phyloP scores from a whole-genome alignment of 2,888 invertebrate species.

The Steromphala cineraria region DNA sequence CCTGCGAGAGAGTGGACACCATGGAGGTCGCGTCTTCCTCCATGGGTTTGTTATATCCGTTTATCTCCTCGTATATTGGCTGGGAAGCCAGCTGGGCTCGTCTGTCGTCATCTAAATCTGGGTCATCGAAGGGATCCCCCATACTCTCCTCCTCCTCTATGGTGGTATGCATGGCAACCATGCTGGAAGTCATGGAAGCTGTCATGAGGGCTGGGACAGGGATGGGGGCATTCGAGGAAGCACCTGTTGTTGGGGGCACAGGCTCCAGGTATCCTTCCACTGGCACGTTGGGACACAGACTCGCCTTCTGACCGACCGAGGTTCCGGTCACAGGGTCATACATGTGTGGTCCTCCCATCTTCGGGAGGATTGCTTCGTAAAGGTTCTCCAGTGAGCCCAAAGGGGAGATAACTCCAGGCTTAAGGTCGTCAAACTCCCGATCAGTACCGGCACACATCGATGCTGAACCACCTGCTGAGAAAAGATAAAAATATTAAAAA shows the following conservation, averaged over 20 bases:
- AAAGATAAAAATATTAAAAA: too few species aligned
- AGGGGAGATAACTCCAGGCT: slow-evolving; percentile 61
- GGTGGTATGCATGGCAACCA: not conserved
- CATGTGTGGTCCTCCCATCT: slow-evolving; percentile 46
- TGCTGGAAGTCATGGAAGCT: slow-evolving; percentile 36
- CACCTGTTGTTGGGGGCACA: slow-evolving; percentile 42
- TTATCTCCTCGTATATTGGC: slow-evolving; percentile 70
- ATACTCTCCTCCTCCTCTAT: slow-evolving; percentile 13
- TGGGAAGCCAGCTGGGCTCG: slow-evolving; percentile 57
- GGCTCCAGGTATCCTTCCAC: slow-evolving; percentile 67
- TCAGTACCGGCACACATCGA: slow-evolving; percentile 29
- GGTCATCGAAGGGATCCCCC: slow-evolving; percentile 24
- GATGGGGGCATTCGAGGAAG: slow-evolving; percentile 6
- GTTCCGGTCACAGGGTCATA: slow-evolving; percentile 49
- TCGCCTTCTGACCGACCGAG: not conserved
- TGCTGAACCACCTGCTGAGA: not conserved
- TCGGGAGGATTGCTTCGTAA: slow-evolving; percentile 65
- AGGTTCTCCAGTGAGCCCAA: slow-evolving; percentile 66
- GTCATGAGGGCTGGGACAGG: not conserved
- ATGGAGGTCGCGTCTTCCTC: not conserved
- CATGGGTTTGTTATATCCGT: slow-evolving; percentile 35
- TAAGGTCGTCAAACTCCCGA: slow-evolving; percentile 57
- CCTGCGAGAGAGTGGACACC: slow-evolving; percentile 3
- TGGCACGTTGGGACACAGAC: slow-evolving; percentile 41
- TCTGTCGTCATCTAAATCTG: slow-evolving; percentile 54